Evolutionary conservation across 2,113 vertebrate species (phyloP), one percentile per base, ranked within the genome.

Genomic region (Elephantulus edwardii): DNA sequence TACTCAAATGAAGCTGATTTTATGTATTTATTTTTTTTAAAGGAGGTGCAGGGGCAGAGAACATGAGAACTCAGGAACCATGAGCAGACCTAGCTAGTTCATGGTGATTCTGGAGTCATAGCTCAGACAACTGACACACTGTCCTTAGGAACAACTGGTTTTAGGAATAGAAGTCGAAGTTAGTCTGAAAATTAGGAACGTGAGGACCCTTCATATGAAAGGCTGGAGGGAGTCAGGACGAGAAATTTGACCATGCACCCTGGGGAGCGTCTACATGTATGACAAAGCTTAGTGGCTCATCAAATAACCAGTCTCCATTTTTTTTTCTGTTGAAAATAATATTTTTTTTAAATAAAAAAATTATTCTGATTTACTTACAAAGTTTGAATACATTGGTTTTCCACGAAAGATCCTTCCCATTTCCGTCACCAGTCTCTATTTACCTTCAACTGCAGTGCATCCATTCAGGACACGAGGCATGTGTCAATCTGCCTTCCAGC

Each of bases 181-280:
- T 62, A 62, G 33, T 79, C 42, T 75, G n/a, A 50, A 80, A 93
- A 72, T 54, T 22, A 89, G 68, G 66, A 46, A 56, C 74, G 64
- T 20, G 50, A 62, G 28, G 44, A 68, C 62, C 11, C 17, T 93
- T 13, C 33, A 66, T 60, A 19, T 33, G 17, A 86, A 54, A 10
- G n/a, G 12, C 17, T 58, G 28, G 14, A n/a, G 50, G 64, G 79
- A 46, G 16, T 38, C 2, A 13, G 71, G 50, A 5, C 8, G 48
- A 82, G 70, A 79, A 44, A 20, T 48, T 17, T 74, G 52, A 38
- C 10, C 5, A 2, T 42, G 24, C 22, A 62, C 6, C n/a, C 12
- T 22, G 58, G 68, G 52, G 79, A 93, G 33, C 28, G 75, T 30
- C 2, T 26, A 58, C 4, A 22, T 22, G 26, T 38, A 33, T 46